phyloP scores from a whole-genome alignment of 2,113 vertebrate species.

The Phylloscopus trochilus region DNA sequence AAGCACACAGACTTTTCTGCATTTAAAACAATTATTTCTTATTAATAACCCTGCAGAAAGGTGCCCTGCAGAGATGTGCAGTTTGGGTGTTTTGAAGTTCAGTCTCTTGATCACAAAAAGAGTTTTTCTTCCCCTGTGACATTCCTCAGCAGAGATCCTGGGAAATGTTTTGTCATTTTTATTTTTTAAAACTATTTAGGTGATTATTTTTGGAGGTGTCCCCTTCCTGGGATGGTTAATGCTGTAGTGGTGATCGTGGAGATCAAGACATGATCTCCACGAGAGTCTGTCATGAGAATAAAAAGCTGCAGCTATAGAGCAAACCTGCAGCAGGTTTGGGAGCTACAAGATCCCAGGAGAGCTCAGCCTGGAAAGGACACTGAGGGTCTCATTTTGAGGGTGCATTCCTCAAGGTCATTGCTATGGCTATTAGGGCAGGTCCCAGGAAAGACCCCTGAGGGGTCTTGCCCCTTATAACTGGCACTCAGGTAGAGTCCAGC shows the following conservation, averaged over 20 bases:
- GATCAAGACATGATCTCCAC: background rate
- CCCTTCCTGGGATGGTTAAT: background rate
- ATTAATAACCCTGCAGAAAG: slow-evolving; percentile 37
- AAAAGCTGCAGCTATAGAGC: background rate
- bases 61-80: background rate
- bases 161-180: background rate
- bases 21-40: slow-evolving; percentile 52
- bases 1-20: background rate
- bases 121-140: background rate
- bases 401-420: background rate
- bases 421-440: background rate
- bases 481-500: background rate
- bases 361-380: background rate
- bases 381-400: background rate
- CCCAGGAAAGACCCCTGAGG: background rate
- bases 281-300: background rate
- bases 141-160: background rate
- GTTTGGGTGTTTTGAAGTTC: slow-evolving; percentile 28
- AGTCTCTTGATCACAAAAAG: slow-evolving; percentile 13
- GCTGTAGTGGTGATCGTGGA: background rate
- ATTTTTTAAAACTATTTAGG: background rate
- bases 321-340: background rate
- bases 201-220: background rate
- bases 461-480: background rate
- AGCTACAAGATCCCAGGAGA: background rate